Percentiles rank a stretch among this genome's conserved stretches.
These are phyloP conservation scores for Mamestra brassicae DNA, from an alignment of 2,888 invertebrate genomes.

Conservation along the genomic window DNA sequence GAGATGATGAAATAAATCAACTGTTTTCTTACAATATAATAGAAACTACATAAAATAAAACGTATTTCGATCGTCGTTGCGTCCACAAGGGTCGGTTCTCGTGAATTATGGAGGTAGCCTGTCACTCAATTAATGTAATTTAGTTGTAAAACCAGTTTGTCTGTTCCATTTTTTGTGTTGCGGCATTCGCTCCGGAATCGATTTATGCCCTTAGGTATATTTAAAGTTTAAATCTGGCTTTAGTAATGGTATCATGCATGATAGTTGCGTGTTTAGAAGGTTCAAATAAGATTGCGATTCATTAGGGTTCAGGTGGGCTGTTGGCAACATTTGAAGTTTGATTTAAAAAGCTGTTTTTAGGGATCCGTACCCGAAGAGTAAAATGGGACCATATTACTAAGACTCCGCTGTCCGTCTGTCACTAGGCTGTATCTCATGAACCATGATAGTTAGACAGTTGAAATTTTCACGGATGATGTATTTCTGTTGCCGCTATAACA, in stretches of 20 bases:
- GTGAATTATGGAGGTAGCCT: conserved; percentile 62
- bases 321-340: conserved; percentile 7
- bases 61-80: background rate
- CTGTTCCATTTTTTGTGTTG: conserved; percentile 53
- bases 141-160: conserved; percentile 57
- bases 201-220: conserved; percentile 64
- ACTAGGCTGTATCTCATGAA: too few relatives aligned
- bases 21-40: background rate
- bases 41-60: background rate
- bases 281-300: conserved; percentile 52
- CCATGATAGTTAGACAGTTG: too few relatives aligned
- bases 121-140: conserved; percentile 64
- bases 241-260: conserved; percentile 42
- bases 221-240: conserved; percentile 59
- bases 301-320: conserved; percentile 43
- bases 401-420: too few relatives aligned
- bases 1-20: conserved; percentile 1
- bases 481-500: too few relatives aligned
- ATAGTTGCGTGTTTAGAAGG: conserved; percentile 58
- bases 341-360: background rate
- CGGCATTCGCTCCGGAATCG: conserved; percentile 55
- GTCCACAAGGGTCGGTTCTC: conserved; percentile 31
- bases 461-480: too few relatives aligned
- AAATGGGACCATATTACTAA: too few relatives aligned
- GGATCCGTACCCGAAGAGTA: too few relatives aligned